Conservation (phyloP, 2,888 invertebrate species). For the Bugula neritina region DNA sequence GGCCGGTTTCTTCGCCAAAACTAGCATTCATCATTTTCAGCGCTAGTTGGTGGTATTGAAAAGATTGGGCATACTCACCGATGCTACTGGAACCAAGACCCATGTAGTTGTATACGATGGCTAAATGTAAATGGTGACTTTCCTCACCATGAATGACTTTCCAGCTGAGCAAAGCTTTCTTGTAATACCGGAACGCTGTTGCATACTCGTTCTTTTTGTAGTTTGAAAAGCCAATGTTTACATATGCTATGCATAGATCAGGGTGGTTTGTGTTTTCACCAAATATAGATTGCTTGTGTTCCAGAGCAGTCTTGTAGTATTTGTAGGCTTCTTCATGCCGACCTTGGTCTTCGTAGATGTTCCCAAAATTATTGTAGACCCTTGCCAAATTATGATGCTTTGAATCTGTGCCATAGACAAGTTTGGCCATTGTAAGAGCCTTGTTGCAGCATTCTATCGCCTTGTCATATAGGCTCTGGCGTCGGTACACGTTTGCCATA, state of each 20-base stretch:
- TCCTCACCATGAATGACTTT: background rate
- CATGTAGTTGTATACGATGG: background rate
- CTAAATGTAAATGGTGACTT: background rate
- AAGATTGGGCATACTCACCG: background rate
- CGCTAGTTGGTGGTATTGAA: background rate
- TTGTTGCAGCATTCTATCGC: background rate
- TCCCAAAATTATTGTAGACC: background rate
- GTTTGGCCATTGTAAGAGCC: background rate
- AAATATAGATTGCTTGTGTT: background rate
- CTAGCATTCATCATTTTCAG: background rate
- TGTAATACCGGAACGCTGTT: background rate
- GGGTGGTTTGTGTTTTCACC: background rate
- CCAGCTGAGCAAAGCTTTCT: background rate
- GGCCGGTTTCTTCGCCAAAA: background rate
- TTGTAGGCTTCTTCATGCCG: background rate
- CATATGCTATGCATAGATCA: background rate
- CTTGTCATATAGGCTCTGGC: background rate
- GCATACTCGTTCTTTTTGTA: background rate
- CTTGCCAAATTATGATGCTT: background rate
- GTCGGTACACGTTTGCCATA: background rate
- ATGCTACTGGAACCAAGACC: background rate
- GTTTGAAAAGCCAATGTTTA: background rate
- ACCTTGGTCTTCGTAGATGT: background rate
- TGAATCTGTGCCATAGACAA: background rate
- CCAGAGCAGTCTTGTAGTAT: background rate